Base-by-base conservation (phyloP, 2,797 vertebrate genomes). In the Rhynchotus rufescens region DNA sequence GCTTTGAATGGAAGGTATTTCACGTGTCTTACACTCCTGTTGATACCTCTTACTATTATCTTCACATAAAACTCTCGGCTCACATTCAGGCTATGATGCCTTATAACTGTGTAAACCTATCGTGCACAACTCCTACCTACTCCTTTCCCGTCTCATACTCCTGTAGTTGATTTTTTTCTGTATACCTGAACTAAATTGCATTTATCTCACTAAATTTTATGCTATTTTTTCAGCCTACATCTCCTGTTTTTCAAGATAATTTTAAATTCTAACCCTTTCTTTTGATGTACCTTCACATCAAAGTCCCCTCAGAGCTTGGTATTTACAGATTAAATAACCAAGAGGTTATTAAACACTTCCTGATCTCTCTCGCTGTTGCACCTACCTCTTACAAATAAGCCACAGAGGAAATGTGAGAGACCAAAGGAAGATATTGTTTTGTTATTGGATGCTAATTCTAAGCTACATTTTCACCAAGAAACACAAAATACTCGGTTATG, bases 261-360 rank as follows among this genome's bases (percentile, higher is more conserved):
- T 94, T 87, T 87, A 81, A 90, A 90, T 90, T 89, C 92, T 79
- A 83, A 47, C 62, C 62, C 59, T 64, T 79, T 90, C 86, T 89
- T 95, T 95, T 92, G 92, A 96, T 94, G 88, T 87, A 64, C 54
- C 92, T 80, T 62, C 59, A 89, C 90, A 95, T 95, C 92, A 95
- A 96, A 95, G 94, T 89, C 84, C 45, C 44, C 76, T 80, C 51
- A 80, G 86, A 95, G 56, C 79, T 85, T 93, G 84, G 75, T 93
- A 90, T 95, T 95, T 95, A 93, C 91, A 93, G 93, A 95, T 87
- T 90, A 94, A 94, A 93, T 87, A 90, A 90, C 76, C 38, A 87
- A 79, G 73, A 94, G 84, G 76, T 93, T 90, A 78, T 95, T 92
- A 93, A 93, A 85, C 54, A 66, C 66, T 95, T 94, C 88, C 92